phyloP scores from a whole-genome alignment of 2,797 vertebrate species.

The Gymnoscopelus braueri region DNA sequence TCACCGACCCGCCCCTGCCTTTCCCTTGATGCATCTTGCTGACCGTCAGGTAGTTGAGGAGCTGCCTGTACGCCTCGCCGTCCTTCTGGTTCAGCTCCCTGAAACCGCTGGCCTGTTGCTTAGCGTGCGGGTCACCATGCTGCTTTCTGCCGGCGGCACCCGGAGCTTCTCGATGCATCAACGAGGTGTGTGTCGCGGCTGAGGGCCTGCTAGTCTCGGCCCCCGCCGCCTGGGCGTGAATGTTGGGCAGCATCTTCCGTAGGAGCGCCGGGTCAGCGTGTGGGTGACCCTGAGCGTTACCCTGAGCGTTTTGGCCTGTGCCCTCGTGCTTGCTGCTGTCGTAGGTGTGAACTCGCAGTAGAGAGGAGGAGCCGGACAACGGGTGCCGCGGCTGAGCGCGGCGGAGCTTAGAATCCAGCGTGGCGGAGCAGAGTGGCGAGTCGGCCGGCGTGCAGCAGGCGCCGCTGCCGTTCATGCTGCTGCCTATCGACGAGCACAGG shows the following conservation, averaged over 20 bases:
- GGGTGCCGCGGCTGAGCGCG: constrained; percentile 71
- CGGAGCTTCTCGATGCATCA: constrained; percentile 94
- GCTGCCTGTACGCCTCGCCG: constrained; percentile 79
- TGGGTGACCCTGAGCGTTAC: constrained; percentile 88
- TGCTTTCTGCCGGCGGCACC: constrained; percentile 83
- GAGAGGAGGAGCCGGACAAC: constrained; percentile 82
- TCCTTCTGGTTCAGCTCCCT: constrained; percentile 77
- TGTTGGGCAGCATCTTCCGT: constrained; percentile 91
- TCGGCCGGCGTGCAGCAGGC: constrained; percentile 87
- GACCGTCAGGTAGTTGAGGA: constrained; percentile 82
- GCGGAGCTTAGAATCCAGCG: constrained; percentile 79
- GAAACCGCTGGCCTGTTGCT: constrained; percentile 67
- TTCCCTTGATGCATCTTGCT: constrained; percentile 84
- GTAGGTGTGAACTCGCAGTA: constrained; percentile 70
- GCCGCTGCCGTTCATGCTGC: constrained; percentile 89
- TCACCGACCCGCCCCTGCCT: constrained; percentile 76
- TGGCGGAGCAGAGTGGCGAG: constrained; percentile 86
- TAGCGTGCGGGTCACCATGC: constrained; percentile 76
- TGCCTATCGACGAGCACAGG: constrained; percentile 91
- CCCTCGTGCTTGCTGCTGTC: constrained; percentile 65
- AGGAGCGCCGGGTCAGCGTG: constrained; percentile 89
- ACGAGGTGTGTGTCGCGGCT: constrained; percentile 76
- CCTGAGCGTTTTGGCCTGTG: constrained; percentile 77
- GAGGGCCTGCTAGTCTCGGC: constrained; percentile 85
- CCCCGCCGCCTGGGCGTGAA: constrained; percentile 83